These are phyloP conservation scores for Pterostichus niger DNA, from an alignment of 2,888 invertebrate species.

Conservation along the genomic window DNA sequence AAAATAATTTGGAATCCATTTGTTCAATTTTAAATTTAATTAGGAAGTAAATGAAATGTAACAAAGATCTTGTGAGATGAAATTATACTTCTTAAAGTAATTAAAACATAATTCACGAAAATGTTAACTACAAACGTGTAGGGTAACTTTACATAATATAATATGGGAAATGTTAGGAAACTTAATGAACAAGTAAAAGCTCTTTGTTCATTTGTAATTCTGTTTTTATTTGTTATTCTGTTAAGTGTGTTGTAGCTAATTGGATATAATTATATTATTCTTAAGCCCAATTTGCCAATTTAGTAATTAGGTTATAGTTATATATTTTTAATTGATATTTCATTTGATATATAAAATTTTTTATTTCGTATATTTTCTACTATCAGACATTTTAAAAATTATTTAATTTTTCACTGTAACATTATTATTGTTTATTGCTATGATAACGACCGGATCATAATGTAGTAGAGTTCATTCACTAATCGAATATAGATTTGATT, in stretches of 20 bases:
- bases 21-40: conserved; percentile 24
- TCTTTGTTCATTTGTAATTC: conserved; percentile 30
- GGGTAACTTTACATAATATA: conserved; percentile 30
- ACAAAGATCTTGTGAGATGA: conserved; percentile 22
- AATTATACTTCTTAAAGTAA: conserved; percentile 39
- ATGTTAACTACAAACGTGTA: conserved; percentile 42
- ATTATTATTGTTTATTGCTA: too few species aligned
- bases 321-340: too few species aligned
- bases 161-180: conserved; percentile 8
- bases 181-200: conserved; percentile 35
- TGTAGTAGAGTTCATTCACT: too few species aligned
- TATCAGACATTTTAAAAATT: too few species aligned
- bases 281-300: conserved; percentile 19
- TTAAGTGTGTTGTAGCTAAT: conserved; percentile 30
- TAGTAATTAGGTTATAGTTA: conserved; percentile 6
- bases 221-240: conserved; percentile 38
- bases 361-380: too few species aligned
- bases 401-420: too few species aligned
- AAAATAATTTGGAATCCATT: neutral
- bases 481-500: too few species aligned
- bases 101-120: conserved; percentile 35
- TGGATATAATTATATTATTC: conserved; percentile 28
- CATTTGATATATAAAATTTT: too few species aligned
- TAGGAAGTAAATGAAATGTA: conserved; percentile 25
- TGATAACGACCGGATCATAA: too few species aligned